Conservation (phyloP, 1,140 invertebrate genomes). For the Bombus waltoni region DNA sequence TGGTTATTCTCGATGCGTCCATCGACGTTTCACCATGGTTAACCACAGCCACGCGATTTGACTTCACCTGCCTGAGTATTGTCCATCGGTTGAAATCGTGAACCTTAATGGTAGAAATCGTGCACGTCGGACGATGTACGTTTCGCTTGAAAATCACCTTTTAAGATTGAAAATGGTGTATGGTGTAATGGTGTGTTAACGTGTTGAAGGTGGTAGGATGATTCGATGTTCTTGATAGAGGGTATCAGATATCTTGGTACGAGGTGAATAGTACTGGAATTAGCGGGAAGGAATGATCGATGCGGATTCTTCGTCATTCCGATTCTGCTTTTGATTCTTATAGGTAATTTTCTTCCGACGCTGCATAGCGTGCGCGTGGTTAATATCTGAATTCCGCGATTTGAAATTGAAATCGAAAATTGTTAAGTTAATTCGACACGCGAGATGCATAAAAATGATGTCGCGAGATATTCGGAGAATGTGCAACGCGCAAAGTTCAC, state of each 20-base stretch:
- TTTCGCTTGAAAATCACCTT: not conserved
- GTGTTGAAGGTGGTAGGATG: not conserved
- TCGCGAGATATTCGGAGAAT: not conserved
- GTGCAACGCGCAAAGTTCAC: not conserved
- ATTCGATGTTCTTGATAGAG: not conserved
- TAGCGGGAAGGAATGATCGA: not conserved
- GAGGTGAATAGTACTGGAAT: not conserved
- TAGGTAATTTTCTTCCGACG: not conserved
- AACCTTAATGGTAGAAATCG: not conserved
- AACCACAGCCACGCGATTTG: not conserved
- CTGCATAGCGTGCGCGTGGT: not conserved
- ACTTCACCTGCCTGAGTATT: conserved; percentile 26
- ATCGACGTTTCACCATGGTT: conserved; percentile 10
- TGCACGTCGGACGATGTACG: not conserved
- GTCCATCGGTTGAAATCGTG: not conserved
- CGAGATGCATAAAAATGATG: too few species aligned
- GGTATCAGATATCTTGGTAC: not conserved
- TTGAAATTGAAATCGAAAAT: not conserved
- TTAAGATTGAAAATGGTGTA: too few species aligned
- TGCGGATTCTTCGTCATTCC: not conserved
- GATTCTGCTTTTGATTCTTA: not conserved
- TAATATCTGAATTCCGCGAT: not conserved
- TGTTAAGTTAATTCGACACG: too few species aligned
- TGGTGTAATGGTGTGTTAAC: not conserved
- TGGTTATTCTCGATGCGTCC: conserved; percentile 36